Evolutionary conservation across 2,888 invertebrate species (phyloP).

Genomic region (Cyaniris semiargus): DNA sequence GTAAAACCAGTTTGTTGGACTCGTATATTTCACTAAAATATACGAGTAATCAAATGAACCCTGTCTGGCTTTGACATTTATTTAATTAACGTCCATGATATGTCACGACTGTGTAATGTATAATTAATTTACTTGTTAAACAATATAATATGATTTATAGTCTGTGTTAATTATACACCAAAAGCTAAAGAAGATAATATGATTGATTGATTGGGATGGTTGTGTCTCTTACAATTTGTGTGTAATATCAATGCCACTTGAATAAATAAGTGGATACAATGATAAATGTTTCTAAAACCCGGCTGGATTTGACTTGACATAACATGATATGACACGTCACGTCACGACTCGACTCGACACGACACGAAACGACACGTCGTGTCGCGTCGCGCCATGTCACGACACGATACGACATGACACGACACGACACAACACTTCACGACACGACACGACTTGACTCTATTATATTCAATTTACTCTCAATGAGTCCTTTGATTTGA

Average conservation of each 20-base stretch:
- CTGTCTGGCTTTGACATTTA: neutral
- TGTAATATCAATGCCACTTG: neutral
- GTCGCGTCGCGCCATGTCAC: too few species aligned
- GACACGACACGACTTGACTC: too few species aligned
- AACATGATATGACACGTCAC: too few species aligned
- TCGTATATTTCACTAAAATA: neutral
- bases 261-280: neutral
- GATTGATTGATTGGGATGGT: neutral
- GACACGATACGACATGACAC: too few species aligned
- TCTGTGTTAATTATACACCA: neutral
- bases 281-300: too few species aligned
- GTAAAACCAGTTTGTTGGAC: neutral
- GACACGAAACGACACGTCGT: too few species aligned
- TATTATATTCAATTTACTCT: too few species aligned
- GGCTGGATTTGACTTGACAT: too few species aligned
- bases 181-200: neutral
- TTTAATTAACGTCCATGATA: neutral
- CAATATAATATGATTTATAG: neutral
- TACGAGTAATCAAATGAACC: neutral
- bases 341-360: too few species aligned
- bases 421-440: too few species aligned
- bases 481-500: too few species aligned
- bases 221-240: neutral
- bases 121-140: neutral
- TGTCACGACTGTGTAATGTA: constrained; percentile 36